Conservation (phyloP, 2,888 invertebrate species). For the Diaphora mendica region DNA sequence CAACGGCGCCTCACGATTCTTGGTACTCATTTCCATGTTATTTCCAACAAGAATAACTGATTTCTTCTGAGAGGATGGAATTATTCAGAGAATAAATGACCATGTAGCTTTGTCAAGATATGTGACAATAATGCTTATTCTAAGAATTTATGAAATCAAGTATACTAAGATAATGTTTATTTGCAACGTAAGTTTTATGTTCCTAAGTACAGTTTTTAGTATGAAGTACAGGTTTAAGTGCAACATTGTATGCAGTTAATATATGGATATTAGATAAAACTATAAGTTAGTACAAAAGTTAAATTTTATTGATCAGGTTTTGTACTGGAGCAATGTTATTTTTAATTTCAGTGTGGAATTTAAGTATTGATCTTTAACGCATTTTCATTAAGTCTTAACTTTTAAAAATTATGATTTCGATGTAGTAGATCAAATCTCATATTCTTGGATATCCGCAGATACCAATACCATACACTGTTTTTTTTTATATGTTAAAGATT, state of each 20-base stretch:
- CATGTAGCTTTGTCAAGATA: conserved; percentile 1
- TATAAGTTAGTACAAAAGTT: neutral
- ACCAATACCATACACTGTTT: no score
- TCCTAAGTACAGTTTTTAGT: conserved; percentile 2
- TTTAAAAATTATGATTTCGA: neutral
- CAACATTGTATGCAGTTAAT: neutral
- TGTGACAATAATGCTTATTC: conserved; percentile 14
- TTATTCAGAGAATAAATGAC: conserved; percentile 10
- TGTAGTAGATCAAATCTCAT: neutral
- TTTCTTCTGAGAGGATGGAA: conserved; percentile 15
- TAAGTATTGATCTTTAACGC: neutral
- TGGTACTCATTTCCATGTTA: conserved; percentile 17
- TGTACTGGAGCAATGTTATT: neutral
- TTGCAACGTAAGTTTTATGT: neutral
- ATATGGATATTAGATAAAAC: neutral
- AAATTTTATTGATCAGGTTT: neutral
- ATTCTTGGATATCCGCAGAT: neutral
- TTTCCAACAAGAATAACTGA: conserved; percentile 16
- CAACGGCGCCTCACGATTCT: conserved; percentile 20
- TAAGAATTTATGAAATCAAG: conserved; percentile 1
- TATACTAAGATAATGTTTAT: conserved; percentile 5
- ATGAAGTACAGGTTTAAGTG: neutral
- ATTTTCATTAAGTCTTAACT: neutral
- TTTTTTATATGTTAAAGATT: no score
- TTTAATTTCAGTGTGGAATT: neutral